Evolutionary conservation across 2,113 vertebrate species (phyloP), one percentile per base, ranked within the genome.

Genomic region (Pomatostomus ruficeps): DNA sequence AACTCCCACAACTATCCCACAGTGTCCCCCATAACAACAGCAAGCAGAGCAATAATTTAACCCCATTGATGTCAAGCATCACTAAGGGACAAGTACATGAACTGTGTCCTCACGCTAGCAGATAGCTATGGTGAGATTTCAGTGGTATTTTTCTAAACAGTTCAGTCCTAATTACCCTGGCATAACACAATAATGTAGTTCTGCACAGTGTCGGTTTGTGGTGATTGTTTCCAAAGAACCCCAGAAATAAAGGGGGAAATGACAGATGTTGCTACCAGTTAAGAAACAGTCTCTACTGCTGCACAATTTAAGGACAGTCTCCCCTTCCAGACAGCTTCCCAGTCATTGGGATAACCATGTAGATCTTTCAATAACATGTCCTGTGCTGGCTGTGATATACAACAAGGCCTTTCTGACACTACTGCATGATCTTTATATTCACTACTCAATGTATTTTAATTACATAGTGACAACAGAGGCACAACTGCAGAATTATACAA

Each of bases 311-410:
- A 63, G 24, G 31, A 88, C n/a, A 66, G 42, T 17, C 24, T 55
- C 28, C 7, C 20, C 29, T 57, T 68, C 31, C 54, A 59, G 54
- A 57, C 21, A 88, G 38, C n/a, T 65, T 80, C n/a, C 72, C 42
- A 3, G 12, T 26, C 62, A 48, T 0, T 31, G 26, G 18, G 61
- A 81, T 26, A 82, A 63, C 33, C 18, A n/a, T 0, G 1, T 2
- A 40, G 48, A 36, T 35, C 11, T 72, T 35, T 51, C 61, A 83
- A 1, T 9, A 72, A 57, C 11, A 20, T n/a, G 29, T 8, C 35
- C 35, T n/a, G 23, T 9, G 7, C 43, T 77, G 57, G n/a, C 40
- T 67, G 14, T 31, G 55, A 52, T 43, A 42, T 2, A 63, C 11
- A 54, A 11, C 6, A 75, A 91, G 22, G 61, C 40, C 40, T 26